A percentile compares a stretch with the other conserved stretches of the same genome.
phyloP scores from a whole-genome alignment of 1,140 invertebrate species.

The Drosophila tristis region DNA sequence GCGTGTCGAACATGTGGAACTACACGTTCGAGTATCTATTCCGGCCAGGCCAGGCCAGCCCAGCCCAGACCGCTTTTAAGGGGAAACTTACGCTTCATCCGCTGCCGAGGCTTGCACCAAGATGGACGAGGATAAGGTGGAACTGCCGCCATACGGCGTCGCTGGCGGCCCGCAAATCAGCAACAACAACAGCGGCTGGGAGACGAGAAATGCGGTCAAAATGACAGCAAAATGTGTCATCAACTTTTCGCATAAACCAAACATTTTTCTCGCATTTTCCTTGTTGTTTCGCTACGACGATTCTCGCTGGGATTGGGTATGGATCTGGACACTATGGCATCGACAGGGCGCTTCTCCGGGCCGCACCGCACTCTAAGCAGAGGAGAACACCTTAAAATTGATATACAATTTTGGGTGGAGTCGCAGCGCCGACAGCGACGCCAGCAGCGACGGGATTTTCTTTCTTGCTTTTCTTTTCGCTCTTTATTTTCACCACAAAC shows the following conservation, averaged over 20 bases:
- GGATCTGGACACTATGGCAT: slow-evolving; percentile 25
- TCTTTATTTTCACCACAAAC: slow-evolving; percentile 37
- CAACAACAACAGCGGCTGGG: slow-evolving; percentile 71
- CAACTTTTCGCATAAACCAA: slow-evolving; percentile 83
- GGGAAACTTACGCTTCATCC: slow-evolving; percentile 80
- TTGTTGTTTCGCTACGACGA: slow-evolving; percentile 47
- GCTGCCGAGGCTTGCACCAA: slow-evolving; percentile 75
- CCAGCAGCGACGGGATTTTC: slow-evolving; percentile 53
- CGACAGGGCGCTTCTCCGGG: slow-evolving; percentile 27
- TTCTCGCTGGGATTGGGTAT: slow-evolving; percentile 36
- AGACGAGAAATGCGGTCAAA: slow-evolving; percentile 83
- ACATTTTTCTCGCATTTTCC: slow-evolving; percentile 84
- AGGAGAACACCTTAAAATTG: slow-evolving; percentile 53
- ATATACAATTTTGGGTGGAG: slow-evolving; percentile 80
- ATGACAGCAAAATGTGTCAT: slow-evolving; percentile 84
- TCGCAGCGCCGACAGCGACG: slow-evolving; percentile 61
- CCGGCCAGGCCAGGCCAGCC: background rate
- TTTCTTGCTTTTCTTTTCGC: slow-evolving; percentile 25
- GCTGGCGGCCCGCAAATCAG: slow-evolving; percentile 66
- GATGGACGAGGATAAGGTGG: slow-evolving; percentile 36
- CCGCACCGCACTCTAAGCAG: slow-evolving; percentile 1
- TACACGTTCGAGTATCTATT: slow-evolving; percentile 18
- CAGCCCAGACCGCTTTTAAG: background rate
- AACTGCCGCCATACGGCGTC: slow-evolving; percentile 52
- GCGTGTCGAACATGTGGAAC: slow-evolving; percentile 13